Conservation (phyloP, 1,140 invertebrate species). For the Neotoxoptera formosana region DNA sequence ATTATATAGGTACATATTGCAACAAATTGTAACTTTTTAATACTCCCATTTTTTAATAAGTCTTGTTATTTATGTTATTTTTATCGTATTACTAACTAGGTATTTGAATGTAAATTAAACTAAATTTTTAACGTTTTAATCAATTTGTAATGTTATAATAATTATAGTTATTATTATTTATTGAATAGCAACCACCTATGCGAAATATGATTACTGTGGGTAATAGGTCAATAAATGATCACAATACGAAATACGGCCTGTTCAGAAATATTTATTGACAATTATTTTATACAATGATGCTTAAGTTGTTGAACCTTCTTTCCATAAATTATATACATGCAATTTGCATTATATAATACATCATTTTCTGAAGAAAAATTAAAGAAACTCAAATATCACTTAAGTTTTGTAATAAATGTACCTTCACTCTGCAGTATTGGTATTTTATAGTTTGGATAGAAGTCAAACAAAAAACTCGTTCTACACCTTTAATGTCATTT, state of each 20-base stretch:
- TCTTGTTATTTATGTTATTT: not conserved
- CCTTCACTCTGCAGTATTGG: no score
- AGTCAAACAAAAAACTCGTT: conserved; percentile 32
- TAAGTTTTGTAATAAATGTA: conserved; percentile 21
- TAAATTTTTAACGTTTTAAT: not conserved
- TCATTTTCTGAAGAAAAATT: not conserved
- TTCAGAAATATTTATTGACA: not conserved
- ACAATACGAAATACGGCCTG: not conserved
- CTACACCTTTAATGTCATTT: not conserved
- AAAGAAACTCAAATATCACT: not conserved
- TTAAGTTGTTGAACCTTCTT: not conserved
- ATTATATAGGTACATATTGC: not conserved
- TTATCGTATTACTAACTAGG: not conserved
- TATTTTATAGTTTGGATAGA: not conserved
- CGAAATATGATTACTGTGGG: not conserved
- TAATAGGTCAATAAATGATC: not conserved
- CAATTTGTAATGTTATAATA: not conserved
- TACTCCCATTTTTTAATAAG: not conserved
- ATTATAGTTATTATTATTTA: not conserved
- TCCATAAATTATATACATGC: not conserved
- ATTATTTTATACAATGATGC: not conserved
- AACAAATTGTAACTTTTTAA: not conserved
- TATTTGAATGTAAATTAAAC: not conserved
- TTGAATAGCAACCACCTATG: not conserved
- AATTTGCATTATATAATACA: not conserved